Evolutionary conservation across 2,113 vertebrate species (phyloP).

Genomic region (Caranx melampygus): DNA sequence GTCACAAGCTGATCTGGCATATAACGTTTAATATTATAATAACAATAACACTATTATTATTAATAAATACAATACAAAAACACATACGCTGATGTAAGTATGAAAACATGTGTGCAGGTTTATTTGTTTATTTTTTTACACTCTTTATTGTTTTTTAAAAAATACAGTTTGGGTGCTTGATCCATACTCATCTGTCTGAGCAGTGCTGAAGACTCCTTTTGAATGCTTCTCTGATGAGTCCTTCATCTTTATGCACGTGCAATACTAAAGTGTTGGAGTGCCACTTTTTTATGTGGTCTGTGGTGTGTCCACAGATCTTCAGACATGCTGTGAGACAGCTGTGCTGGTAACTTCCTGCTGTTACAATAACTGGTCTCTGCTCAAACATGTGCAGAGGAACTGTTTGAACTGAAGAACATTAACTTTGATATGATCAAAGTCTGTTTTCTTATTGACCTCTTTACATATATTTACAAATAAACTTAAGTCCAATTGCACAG

Average conservation of each 20-base stretch:
- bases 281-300: not conserved
- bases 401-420: not conserved
- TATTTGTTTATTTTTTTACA: not conserved
- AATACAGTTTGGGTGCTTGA: not conserved
- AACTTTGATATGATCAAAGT: not conserved
- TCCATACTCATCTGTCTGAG: not conserved
- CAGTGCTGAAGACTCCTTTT: not conserved
- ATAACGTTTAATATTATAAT: no score
- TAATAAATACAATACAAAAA: not conserved
- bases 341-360: not conserved
- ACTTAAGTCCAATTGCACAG: not conserved
- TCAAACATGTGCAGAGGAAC: not conserved
- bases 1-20: not conserved
- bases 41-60: not conserved
- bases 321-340: not conserved
- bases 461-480: slow-evolving; percentile 15
- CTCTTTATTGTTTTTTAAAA: not conserved
- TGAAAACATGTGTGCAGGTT: slow-evolving; percentile 9
- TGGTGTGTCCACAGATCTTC: not conserved
- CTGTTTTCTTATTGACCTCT: not conserved
- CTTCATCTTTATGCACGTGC: not conserved
- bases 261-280: not conserved
- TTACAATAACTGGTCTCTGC: not conserved
- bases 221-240: not conserved
- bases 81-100: not conserved